Percentiles rank a stretch among this genome's conserved stretches.
Conservation (phyloP, 92 coral and sea anemone genomes). For the Palythoa grandiflora region DNA sequence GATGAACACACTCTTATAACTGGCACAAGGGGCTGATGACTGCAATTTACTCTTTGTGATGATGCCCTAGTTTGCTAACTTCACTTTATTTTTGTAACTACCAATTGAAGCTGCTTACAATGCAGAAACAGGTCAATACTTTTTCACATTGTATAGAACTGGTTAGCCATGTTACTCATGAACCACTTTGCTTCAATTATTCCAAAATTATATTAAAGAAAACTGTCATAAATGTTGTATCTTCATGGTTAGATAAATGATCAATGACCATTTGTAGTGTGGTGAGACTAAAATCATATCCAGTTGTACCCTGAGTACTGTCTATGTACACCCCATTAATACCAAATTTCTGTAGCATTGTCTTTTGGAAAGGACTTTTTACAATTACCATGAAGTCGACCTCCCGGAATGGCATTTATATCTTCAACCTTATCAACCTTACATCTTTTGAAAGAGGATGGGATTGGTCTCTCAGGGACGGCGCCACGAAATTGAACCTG, state of each 20-base stretch:
- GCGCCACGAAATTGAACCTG: no score
- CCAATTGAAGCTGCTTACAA: no score
- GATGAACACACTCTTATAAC: no score
- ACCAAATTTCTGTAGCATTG: slow-evolving; percentile 52
- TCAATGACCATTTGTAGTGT: slow-evolving; percentile 61
- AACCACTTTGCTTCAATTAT: background rate
- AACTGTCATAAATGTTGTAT: slow-evolving; percentile 42
- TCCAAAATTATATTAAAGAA: slow-evolving; percentile 60
- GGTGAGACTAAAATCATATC: slow-evolving; percentile 59
- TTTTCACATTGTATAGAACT: slow-evolving; percentile 62
- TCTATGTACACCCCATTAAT: slow-evolving; percentile 61
- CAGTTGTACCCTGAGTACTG: slow-evolving; percentile 67
- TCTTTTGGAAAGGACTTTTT: slow-evolving; percentile 54
- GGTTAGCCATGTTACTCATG: slow-evolving; percentile 54
- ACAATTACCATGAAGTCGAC: slow-evolving; percentile 56
- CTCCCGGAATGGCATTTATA: background rate
- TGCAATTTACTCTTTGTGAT: no score
- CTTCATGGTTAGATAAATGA: slow-evolving; percentile 62
- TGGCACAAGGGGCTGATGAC: no score
- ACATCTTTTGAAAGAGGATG: slow-evolving; percentile 55
- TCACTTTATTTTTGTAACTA: no score
- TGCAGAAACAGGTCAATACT: no score
- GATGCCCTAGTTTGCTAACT: no score
- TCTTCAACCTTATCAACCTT: slow-evolving; percentile 60
- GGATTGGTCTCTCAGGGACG: slow-evolving; percentile 44